Percentiles rank a stretch among this genome's conserved stretches.
phyloP scores from a whole-genome alignment of 1,140 invertebrate genomes.

The Harlomillsia oculata region DNA sequence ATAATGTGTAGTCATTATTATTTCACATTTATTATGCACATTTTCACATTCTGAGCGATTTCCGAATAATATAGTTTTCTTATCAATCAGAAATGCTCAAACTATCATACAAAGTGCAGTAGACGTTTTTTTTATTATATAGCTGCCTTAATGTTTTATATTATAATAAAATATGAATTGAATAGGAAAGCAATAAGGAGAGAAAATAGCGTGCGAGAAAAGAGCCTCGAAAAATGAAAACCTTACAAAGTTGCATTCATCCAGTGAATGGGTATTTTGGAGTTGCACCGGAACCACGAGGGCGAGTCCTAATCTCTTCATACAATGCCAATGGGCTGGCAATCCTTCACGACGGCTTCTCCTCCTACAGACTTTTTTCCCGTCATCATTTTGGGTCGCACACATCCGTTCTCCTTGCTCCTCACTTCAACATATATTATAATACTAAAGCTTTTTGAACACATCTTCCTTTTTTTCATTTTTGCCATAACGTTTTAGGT shows the following conservation, averaged over 20 bases:
- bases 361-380: slow-evolving; percentile 18
- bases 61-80: no score
- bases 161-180: no score
- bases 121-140: no score
- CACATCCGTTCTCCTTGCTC: slow-evolving; percentile 1
- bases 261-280: slow-evolving; percentile 20
- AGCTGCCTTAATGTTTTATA: no score
- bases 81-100: no score
- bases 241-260: slow-evolving; percentile 29
- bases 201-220: slow-evolving; percentile 7
- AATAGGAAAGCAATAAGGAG: slow-evolving; percentile 3
- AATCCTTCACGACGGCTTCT: slow-evolving; percentile 21
- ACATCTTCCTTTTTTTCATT: no score
- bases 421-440: slow-evolving; percentile 10
- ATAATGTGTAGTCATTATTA: no score
- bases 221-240: slow-evolving; percentile 8
- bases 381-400: slow-evolving; percentile 9
- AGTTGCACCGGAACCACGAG: slow-evolving; percentile 21
- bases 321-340: slow-evolving; percentile 33
- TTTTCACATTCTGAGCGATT: no score
- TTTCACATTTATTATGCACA: no score
- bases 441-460: no score
- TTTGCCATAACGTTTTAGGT: no score
- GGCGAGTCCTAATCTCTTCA: slow-evolving; percentile 25
- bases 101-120: no score